phyloP scores from a whole-genome alignment of 2,888 invertebrate species.

The Meganola albula region DNA sequence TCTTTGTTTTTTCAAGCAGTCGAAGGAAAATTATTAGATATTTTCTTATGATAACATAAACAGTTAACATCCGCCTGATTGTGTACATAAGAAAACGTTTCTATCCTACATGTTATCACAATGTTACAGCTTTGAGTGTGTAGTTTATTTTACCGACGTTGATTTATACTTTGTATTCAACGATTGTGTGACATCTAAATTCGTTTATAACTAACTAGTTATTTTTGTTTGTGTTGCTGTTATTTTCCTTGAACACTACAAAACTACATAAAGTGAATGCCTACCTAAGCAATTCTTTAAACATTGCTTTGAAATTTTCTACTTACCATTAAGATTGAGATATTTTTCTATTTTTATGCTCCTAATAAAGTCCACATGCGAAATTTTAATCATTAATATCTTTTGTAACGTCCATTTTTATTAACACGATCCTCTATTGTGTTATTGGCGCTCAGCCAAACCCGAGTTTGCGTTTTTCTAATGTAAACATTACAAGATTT shows the following conservation, averaged over 20 bases:
- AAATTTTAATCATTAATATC: conserved; percentile 47
- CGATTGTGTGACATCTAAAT: too few relatives aligned
- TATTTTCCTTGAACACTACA: too few relatives aligned
- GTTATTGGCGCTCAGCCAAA: conserved; percentile 51
- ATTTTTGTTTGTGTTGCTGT: too few relatives aligned
- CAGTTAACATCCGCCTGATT: conserved; percentile 10
- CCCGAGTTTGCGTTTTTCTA: conserved; percentile 45
- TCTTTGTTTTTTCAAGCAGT: neutral
- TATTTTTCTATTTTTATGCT: conserved; percentile 9
- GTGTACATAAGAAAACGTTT: conserved; percentile 16
- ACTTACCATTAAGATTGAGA: too few relatives aligned
- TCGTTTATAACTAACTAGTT: too few relatives aligned
- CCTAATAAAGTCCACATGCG: conserved; percentile 50
- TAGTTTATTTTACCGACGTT: conserved; percentile 7
- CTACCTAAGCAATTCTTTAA: too few relatives aligned
- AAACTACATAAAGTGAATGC: too few relatives aligned
- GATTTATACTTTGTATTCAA: conserved; percentile 9
- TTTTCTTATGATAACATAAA: conserved; percentile 18
- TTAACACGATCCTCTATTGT: conserved; percentile 51
- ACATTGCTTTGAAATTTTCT: too few relatives aligned
- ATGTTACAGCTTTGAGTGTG: conserved; percentile 7
- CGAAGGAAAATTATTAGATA: neutral
- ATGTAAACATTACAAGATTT: conserved; percentile 41
- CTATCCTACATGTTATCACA: conserved; percentile 10
- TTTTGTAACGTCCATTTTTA: conserved; percentile 44